Percentiles rank a stretch among this genome's conserved stretches.
phyloP scores from a whole-genome alignment of 2,797 vertebrate genomes.

The Florisuga fusca region DNA sequence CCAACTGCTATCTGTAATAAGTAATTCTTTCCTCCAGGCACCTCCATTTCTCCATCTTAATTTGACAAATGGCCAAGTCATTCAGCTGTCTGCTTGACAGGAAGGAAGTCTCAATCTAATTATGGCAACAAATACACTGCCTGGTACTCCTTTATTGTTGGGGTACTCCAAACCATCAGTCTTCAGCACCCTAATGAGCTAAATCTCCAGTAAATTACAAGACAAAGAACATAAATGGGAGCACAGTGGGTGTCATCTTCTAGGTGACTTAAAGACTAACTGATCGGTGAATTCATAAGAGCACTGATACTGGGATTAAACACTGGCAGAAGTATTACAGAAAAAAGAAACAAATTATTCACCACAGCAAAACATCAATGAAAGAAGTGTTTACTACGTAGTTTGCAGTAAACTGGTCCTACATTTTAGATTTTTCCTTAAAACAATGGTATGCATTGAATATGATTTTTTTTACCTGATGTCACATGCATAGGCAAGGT shows the following conservation, averaged over 20 bases:
- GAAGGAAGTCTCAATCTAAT: slow-evolving; percentile 2
- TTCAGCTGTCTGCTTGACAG: neutral
- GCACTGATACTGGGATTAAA: neutral
- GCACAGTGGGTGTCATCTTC: neutral
- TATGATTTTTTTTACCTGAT: neutral
- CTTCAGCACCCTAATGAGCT: neutral
- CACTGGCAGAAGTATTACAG: neutral
- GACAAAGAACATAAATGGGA: neutral
- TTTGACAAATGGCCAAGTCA: neutral
- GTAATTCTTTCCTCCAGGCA: neutral
- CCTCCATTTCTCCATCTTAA: neutral
- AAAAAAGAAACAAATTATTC: neutral
- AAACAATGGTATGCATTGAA: neutral
- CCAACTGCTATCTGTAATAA: neutral
- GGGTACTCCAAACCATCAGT: neutral
- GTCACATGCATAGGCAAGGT: neutral
- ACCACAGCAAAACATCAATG: neutral
- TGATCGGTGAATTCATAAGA: neutral
- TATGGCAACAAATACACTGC: neutral
- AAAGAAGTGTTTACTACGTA: neutral
- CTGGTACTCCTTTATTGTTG: neutral
- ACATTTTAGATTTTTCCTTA: neutral
- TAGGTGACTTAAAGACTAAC: neutral
- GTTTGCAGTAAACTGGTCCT: neutral
- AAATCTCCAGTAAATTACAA: neutral